Evolutionary conservation across 2,888 invertebrate species (phyloP), one percentile per base, ranked within the genome.

Genomic region (Bugulina stolonifera): DNA sequence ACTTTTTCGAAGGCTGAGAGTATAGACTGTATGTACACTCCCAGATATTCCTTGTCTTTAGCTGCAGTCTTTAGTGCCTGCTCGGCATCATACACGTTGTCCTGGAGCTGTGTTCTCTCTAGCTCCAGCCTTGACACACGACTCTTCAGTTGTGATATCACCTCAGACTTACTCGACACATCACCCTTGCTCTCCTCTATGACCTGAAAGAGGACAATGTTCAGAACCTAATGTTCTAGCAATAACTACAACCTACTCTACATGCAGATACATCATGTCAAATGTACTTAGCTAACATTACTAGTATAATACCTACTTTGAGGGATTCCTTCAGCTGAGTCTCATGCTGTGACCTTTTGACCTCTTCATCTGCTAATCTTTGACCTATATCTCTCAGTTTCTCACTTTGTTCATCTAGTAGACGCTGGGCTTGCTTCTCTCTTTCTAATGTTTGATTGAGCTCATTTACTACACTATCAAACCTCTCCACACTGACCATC

Each of bases 401-500:
- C 64, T 75, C 75, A 69, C 78, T 78, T 76, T 82, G 82, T 72
- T 82, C 81, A n/a, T 77, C 78, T 55, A 83, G 75, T 54, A 83
- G 73, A 25, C 78, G 76, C 75, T 83, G 81, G 3, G 81, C 82
- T 73, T 80, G 79, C 73, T 81, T 78, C 73, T 83, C 82, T 35
- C 82, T 73, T 3, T 75, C 73, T 71, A 82, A 75, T 2, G 82
- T 81, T 72, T 76, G 77, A 75, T 80, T 80, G 73, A 83, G 76
- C 75, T 83, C 82, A 27, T 75, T 73, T 74, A 81, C 81, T 32
- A 82, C 79, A 57, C 77, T 76, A 73, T 82, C 82, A 79, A 81
- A 82, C 76, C 79, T 79, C 71, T 79, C 80, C 74, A 80, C 76
- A 2, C 78, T 75, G 29, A 77, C 74, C 69, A 55, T 73, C 34